Percentiles rank a stretch among this genome's conserved stretches.
Conservation (phyloP, 2,888 invertebrate genomes). For the Tupiocoris notatus region DNA sequence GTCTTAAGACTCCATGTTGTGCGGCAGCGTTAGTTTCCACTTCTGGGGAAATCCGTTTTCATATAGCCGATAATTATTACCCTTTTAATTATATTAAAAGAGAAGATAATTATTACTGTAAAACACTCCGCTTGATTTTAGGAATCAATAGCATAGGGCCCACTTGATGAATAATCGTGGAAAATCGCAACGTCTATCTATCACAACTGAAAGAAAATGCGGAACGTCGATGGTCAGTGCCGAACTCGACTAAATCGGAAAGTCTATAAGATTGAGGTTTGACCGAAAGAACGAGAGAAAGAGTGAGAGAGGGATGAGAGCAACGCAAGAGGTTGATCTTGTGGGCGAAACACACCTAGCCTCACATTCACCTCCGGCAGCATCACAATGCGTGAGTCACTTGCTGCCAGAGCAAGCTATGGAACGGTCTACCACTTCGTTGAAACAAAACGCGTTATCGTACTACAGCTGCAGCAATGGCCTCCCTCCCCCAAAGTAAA, state of each 20-base stretch:
- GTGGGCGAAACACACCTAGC: constrained; percentile 38
- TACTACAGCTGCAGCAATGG: background rate
- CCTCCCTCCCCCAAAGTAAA: background rate
- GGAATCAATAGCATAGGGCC: no score
- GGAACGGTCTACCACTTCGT: no score
- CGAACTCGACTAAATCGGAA: background rate
- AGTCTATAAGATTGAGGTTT: background rate
- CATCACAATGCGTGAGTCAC: constrained; percentile 20
- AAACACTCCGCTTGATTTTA: no score
- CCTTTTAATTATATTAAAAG: no score
- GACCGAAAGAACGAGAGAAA: background rate
- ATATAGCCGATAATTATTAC: no score
- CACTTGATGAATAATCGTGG: no score
- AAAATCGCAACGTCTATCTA: no score
- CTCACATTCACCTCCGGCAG: constrained; percentile 16
- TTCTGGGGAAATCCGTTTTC: no score
- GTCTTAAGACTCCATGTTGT: no score
- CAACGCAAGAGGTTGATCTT: constrained; percentile 11
- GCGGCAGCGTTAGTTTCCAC: no score
- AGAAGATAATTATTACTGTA: no score
- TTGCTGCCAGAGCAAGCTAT: background rate
- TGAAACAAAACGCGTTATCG: background rate
- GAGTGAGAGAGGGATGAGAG: background rate
- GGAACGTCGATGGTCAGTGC: background rate
- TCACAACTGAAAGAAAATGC: no score